phyloP scores from a whole-genome alignment of 2,797 vertebrate species.

The Coregonus ussuriensis region DNA sequence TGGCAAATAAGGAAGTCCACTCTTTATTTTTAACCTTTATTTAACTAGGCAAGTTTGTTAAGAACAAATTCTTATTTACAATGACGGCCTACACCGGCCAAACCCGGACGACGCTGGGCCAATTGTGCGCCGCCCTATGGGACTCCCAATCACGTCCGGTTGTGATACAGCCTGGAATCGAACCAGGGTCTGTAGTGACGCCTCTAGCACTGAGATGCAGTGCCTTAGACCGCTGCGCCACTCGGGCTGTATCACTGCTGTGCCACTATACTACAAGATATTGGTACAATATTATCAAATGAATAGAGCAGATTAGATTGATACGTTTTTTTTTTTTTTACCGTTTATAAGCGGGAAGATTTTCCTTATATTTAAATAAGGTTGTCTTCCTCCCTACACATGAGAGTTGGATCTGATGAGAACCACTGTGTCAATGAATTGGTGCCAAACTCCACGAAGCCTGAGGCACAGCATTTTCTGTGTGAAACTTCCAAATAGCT shows the following conservation, averaged over 20 bases:
- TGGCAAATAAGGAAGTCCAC: neutral
- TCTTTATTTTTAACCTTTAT: no score
- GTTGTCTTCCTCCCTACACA: neutral
- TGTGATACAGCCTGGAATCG: no score
- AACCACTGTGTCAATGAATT: conserved; percentile 47
- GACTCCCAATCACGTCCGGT: no score
- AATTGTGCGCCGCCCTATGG: no score
- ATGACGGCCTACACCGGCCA: no score
- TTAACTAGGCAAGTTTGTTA: no score
- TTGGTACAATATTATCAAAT: neutral
- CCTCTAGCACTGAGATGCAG: no score
- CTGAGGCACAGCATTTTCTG: conserved; percentile 43
- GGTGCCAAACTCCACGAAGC: conserved; percentile 67
- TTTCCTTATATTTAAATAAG: neutral
- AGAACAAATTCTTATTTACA: no score
- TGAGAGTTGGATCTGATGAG: conserved; percentile 8
- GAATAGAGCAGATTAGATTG: neutral
- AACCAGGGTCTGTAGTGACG: no score
- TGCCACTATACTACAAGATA: neutral
- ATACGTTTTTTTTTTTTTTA: neutral
- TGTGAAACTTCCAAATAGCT: conserved; percentile 35
- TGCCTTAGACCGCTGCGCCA: no score
- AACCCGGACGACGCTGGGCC: no score
- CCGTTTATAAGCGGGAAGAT: neutral
- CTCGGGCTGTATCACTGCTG: no score